phyloP scores from a whole-genome alignment of 2,113 vertebrate genomes.

The Cyphomyrus discorhynchus region DNA sequence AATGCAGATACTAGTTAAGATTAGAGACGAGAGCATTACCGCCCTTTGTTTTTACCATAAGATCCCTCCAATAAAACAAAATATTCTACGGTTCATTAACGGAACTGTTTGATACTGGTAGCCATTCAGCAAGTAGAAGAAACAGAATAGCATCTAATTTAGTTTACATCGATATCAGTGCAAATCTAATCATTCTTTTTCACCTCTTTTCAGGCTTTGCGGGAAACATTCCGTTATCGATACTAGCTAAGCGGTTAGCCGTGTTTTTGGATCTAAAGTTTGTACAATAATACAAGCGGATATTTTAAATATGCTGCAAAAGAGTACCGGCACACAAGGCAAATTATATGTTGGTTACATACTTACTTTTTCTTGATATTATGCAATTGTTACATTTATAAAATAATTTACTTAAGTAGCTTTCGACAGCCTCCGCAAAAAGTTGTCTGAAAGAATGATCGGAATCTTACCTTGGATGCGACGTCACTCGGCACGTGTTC shows the following conservation, averaged over 20 bases:
- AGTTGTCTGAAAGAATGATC: not conserved
- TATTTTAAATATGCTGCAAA: not conserved
- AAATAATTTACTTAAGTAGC: not conserved
- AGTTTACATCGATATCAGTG: not conserved
- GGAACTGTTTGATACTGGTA: not conserved
- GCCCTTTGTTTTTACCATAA: not conserved
- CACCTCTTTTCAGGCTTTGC: not conserved
- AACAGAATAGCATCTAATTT: not conserved
- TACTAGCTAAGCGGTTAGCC: not conserved
- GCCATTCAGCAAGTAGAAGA: not conserved
- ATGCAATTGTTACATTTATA: not conserved
- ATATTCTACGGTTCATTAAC: not conserved
- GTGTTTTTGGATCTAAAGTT: not conserved
- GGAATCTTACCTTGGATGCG: not conserved
- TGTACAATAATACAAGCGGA: not conserved
- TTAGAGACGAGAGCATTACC: not conserved
- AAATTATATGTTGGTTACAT: not conserved
- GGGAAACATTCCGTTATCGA: not conserved
- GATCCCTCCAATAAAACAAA: not conserved
- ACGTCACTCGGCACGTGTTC: not conserved
- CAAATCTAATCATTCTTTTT: not conserved
- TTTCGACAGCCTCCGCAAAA: not conserved
- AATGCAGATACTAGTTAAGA: not conserved
- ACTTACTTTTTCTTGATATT: not conserved
- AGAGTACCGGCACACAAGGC: not conserved